Conservation (phyloP, 35 echinoderm and acorn worm species). For the Hemicentrotus pulcherrimus region DNA sequence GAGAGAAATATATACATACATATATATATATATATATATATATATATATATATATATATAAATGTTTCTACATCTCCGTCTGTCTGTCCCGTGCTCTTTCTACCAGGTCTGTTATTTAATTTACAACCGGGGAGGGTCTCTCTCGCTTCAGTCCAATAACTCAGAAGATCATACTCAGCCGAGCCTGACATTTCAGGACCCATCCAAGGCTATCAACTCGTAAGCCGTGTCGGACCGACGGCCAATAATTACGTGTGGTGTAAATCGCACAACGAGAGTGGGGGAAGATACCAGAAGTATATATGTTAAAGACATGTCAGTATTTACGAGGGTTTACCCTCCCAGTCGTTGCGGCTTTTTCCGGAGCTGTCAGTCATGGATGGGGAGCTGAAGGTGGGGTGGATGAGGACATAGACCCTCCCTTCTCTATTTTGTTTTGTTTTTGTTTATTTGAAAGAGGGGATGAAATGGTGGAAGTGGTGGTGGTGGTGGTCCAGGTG, state of each 20-base stretch:
- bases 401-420: not conserved
- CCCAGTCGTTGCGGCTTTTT: not conserved
- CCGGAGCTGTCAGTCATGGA: not conserved
- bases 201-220: constrained; percentile 8
- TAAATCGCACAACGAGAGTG: not conserved
- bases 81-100: not conserved
- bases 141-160: constrained; percentile 1
- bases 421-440: not conserved
- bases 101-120: not conserved
- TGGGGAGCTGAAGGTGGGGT: not conserved
- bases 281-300: not conserved
- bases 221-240: not conserved
- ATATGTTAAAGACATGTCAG: not conserved
- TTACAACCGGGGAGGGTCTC: constrained; percentile 3
- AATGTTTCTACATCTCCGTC: not conserved
- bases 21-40: not conserved
- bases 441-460: not conserved
- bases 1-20: not conserved
- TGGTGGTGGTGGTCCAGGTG: not conserved
- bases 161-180: not conserved
- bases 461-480: not conserved
- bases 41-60: not conserved
- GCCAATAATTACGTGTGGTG: constrained; percentile 16
- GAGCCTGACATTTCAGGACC: not conserved
- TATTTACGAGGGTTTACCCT: constrained; percentile 17